Conservation (phyloP, 1,140 invertebrate genomes). For the Ridgeia piscesae region DNA sequence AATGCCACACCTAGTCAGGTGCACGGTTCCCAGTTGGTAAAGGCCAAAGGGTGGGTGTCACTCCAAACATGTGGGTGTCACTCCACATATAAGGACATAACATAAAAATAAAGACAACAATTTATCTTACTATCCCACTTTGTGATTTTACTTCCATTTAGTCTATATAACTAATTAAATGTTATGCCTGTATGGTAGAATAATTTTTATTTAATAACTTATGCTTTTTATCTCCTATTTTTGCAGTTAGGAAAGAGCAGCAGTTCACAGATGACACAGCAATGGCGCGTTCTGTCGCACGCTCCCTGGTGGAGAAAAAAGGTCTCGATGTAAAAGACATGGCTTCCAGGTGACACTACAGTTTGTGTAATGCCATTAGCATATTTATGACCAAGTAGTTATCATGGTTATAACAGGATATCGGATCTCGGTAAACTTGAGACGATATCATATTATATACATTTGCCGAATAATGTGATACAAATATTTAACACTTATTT, state of each 20-base stretch:
- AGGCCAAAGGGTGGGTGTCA: too few relatives aligned
- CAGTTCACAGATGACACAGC: constrained; percentile 77
- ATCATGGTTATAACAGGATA: background rate
- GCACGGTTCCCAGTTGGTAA: too few relatives aligned
- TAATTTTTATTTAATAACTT: too few relatives aligned
- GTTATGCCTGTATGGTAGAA: too few relatives aligned
- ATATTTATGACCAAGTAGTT: background rate
- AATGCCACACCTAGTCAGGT: too few relatives aligned
- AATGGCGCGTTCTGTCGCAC: constrained; percentile 70
- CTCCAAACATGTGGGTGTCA: too few relatives aligned
- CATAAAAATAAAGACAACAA: too few relatives aligned
- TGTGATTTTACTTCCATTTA: too few relatives aligned
- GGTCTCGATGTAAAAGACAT: constrained; percentile 52
- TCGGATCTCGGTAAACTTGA: background rate
- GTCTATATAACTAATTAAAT: too few relatives aligned
- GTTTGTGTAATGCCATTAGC: background rate
- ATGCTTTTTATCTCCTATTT: too few relatives aligned
- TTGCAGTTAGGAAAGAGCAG: background rate
- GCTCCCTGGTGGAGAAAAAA: constrained; percentile 67
- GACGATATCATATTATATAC: background rate
- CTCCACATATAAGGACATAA: too few relatives aligned
- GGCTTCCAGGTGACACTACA: constrained; percentile 45
- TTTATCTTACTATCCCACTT: too few relatives aligned
- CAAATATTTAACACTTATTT: background rate
- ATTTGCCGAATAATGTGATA: background rate